Conservation (phyloP, 2,797 vertebrate species). For the Neosalanx taihuensis region DNA sequence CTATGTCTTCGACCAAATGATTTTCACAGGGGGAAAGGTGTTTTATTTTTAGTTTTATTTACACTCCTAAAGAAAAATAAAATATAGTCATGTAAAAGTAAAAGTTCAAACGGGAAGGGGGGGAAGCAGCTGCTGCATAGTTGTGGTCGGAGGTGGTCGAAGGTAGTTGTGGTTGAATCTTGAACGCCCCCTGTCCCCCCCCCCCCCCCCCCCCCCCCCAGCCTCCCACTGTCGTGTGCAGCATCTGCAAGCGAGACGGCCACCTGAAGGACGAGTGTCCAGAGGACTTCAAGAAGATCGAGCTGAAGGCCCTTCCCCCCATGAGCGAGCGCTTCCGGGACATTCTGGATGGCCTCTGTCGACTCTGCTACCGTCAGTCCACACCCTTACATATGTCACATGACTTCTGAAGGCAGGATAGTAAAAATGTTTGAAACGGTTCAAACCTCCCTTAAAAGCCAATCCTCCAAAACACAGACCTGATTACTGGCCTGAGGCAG, state of each 20-base stretch:
- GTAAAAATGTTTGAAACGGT: no score
- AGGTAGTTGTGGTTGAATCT: no score
- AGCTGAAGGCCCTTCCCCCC: slow-evolving; percentile 88
- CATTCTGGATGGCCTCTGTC: slow-evolving; percentile 93
- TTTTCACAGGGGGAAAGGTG: slow-evolving; percentile 97
- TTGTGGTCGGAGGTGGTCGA: no score
- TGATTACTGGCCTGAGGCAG: no score
- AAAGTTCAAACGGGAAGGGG: neutral
- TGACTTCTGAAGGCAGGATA: no score
- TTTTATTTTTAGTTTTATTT: neutral
- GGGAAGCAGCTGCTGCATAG: neutral
- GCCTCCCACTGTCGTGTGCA: slow-evolving; percentile 98
- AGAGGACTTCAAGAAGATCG: slow-evolving; percentile 98
- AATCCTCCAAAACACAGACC: no score
- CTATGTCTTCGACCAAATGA: slow-evolving; percentile 93
- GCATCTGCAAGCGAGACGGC: slow-evolving; percentile 97
- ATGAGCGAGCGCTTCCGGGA: slow-evolving; percentile 89
- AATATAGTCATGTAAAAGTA: neutral
- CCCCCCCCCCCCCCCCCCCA: slow-evolving; percentile 47
- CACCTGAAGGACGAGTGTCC: slow-evolving; percentile 97
- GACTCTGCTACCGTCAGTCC: slow-evolving; percentile 87
- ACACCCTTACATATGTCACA: neutral
- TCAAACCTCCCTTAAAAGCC: no score
- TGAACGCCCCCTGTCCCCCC: no score
- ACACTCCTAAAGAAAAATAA: neutral